Evolutionary conservation across 2,888 invertebrate genomes (phyloP), one percentile per base, ranked within the genome.

Genomic region (Sabatieria punctata): DNA sequence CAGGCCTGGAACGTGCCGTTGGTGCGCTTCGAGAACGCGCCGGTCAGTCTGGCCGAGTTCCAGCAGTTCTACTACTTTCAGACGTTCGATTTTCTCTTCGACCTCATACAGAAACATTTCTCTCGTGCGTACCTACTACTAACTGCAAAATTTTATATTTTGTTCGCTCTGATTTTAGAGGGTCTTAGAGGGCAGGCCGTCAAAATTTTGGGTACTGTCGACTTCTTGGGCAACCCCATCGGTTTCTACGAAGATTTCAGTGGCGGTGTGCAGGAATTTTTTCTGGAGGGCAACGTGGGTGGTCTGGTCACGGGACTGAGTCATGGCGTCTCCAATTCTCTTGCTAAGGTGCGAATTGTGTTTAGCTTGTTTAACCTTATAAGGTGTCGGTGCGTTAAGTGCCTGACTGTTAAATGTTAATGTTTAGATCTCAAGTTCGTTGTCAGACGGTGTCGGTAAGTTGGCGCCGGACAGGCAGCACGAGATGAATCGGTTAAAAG

Each of bases 201-300:
- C 4, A 82, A 82, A 55, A 93, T 97, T 61, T 71, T 97, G 47
- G 93, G 89, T 2, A 86, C 93, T 1, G 85, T 93, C 22, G 95
- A 97, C 70, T 93, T 97, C 67, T 75, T 97, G 43, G 97, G 97
- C 35, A 95, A 93, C 72, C 97, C 97, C 2, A 68, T 91, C 41
- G 95, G 95, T 15, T 80, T 97, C 60, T 78, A 93, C 52, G 85
- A 85, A 60, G 95, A 97, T 71, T 80, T 97, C 35, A 82, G 85
- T 1, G 93, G 93, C 70, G 93, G 95, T 26, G 79, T 95, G 27
- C 79, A 85, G 1, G 86, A 86, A 1, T 73, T 95, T 43, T 76
- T 95, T 53, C 79, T 81, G 53, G 93, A 95, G 67, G 88, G 89
- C 33, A 88, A 85, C 65, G 82, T 95, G 0, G 79, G 80, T 43